phyloP scores from a whole-genome alignment of 2,888 invertebrate genomes.

The Coenonympha glycerion region DNA sequence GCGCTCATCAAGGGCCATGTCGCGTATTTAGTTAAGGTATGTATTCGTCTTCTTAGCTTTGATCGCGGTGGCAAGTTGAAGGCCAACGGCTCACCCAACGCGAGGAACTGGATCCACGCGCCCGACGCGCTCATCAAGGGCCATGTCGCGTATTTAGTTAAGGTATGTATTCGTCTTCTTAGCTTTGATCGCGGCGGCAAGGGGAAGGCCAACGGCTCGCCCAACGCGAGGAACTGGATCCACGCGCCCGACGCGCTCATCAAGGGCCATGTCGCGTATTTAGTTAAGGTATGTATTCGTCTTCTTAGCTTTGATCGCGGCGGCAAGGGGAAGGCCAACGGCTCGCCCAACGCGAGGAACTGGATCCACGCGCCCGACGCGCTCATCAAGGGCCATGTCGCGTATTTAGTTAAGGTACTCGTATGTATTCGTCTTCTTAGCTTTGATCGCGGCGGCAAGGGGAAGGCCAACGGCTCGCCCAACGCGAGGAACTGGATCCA shows the following conservation, averaged over 20 bases:
- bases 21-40: constrained; percentile 96
- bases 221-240: constrained; percentile 82
- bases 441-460: too few species aligned
- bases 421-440: constrained; percentile 76
- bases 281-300: constrained; percentile 87
- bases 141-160: constrained; percentile 97
- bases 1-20: constrained; percentile 95
- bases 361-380: constrained; percentile 97
- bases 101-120: constrained; percentile 89
- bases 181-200: too few species aligned
- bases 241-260: constrained; percentile 95
- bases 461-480: constrained; percentile 64
- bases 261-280: constrained; percentile 96
- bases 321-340: constrained; percentile 67
- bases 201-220: constrained; percentile 66
- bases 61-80: constrained; percentile 75
- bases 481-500: constrained; percentile 87
- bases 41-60: too few species aligned
- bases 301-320: too few species aligned
- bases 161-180: too few species aligned
- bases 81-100: constrained; percentile 63
- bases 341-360: constrained; percentile 65
- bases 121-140: constrained; percentile 95
- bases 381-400: constrained; percentile 95
- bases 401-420: constrained; percentile 98